phyloP scores from a whole-genome alignment of 2,797 vertebrate genomes.

The Esox lucius region DNA sequence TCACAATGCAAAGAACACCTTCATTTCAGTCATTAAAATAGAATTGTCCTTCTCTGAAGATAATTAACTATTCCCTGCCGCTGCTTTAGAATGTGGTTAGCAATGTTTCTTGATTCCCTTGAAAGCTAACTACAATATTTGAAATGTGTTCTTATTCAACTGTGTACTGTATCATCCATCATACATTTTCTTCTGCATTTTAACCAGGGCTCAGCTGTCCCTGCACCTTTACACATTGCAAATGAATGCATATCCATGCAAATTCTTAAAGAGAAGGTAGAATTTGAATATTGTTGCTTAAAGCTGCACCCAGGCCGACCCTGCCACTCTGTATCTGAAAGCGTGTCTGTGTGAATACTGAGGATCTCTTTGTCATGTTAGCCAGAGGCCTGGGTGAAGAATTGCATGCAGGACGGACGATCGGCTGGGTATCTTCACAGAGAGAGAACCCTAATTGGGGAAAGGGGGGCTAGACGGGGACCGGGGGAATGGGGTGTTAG shows the following conservation, averaged over 20 bases:
- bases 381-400: constrained; percentile 73
- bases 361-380: constrained; percentile 77
- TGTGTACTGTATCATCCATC: too few relatives aligned
- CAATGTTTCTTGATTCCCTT: neutral
- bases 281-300: constrained; percentile 79
- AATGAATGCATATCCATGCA: constrained; percentile 80
- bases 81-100: neutral
- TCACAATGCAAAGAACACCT: neutral
- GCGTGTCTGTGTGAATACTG: constrained; percentile 73
- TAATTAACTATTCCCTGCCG: neutral
- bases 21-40: neutral
- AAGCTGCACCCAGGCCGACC: constrained; percentile 75
- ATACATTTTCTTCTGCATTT: too few relatives aligned
- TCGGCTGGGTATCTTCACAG: constrained; percentile 59
- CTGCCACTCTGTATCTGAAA: constrained; percentile 75
- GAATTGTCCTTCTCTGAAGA: neutral
- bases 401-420: constrained; percentile 71
- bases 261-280: constrained; percentile 70
- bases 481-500: constrained; percentile 48
- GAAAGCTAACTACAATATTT: neutral
- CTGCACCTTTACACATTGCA: constrained; percentile 72
- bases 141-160: constrained; percentile 3
- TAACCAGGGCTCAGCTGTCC: constrained; percentile 75
- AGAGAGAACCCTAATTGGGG: constrained; percentile 77
- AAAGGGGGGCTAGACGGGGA: constrained; percentile 64